Percentiles rank a stretch among this genome's conserved stretches.
Evolutionary conservation across 2,113 vertebrate genomes (phyloP).

Genomic region (Siniperca knerii): DNA sequence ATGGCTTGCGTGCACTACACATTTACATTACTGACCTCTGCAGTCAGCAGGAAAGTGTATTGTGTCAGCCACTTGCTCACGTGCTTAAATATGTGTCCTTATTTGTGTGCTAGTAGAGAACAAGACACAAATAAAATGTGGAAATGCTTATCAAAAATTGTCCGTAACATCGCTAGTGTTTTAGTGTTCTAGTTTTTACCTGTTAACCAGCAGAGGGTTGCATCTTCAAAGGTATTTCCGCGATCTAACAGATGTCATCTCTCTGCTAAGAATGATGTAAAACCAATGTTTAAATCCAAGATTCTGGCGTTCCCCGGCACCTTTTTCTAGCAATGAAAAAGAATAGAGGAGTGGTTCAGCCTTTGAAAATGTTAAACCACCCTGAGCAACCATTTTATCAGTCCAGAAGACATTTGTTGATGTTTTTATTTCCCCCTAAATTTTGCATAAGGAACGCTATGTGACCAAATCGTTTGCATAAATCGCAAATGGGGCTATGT

Average conservation of each 20-base stretch:
- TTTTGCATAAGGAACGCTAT: not conserved
- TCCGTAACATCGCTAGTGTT: not conserved
- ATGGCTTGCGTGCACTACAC: not conserved
- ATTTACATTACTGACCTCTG: conserved; percentile 1
- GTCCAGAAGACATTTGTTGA: not conserved
- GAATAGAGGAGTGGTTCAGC: not conserved
- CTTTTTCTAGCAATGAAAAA: not conserved
- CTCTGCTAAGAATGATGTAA: not conserved
- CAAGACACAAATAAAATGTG: not conserved
- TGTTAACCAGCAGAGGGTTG: not conserved
- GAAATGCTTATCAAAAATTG: not conserved
- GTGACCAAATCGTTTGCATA: not conserved
- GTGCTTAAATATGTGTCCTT: not conserved
- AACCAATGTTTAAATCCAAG: not conserved
- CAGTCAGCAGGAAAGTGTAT: not conserved
- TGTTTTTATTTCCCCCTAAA: no score
- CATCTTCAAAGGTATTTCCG: not conserved
- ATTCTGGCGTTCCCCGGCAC: not conserved
- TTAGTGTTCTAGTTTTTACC: not conserved
- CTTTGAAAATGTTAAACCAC: not conserved
- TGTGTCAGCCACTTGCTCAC: not conserved
- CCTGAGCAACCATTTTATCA: not conserved
- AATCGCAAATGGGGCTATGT: not conserved
- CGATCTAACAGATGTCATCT: not conserved
- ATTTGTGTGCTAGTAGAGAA: not conserved